phyloP scores from a whole-genome alignment of 2,113 vertebrate species.

The Mixornis gularis region DNA sequence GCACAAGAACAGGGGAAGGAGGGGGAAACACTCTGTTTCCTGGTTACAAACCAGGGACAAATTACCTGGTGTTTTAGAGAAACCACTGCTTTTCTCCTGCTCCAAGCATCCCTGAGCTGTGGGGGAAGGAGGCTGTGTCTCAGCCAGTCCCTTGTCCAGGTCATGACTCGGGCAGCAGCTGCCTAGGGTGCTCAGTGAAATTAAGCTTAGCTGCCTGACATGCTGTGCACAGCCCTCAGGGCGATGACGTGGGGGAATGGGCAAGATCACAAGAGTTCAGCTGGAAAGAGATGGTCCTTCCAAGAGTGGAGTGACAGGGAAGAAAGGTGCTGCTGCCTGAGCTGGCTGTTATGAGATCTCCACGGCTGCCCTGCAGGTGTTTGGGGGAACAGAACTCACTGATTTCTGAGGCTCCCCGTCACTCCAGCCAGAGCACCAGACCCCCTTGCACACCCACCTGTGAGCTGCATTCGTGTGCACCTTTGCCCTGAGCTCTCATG shows the following conservation, averaged over 20 bases:
- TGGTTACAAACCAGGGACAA: not conserved
- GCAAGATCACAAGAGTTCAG: not conserved
- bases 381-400: not conserved
- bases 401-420: not conserved
- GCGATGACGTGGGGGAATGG: not conserved
- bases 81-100: not conserved
- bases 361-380: not conserved
- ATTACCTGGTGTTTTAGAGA: not conserved
- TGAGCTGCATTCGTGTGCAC: not conserved
- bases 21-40: not conserved
- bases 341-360: not conserved
- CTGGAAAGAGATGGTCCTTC: not conserved
- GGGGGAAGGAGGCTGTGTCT: not conserved
- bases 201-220: not conserved
- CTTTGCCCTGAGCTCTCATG: not conserved
- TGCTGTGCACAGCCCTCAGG: not conserved
- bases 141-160: not conserved
- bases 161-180: not conserved
- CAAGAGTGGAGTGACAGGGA: not conserved
- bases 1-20: not conserved
- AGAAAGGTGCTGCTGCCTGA: not conserved
- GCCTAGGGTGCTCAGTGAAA: not conserved
- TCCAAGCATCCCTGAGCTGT: not conserved
- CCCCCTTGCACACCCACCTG: not conserved
- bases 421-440: not conserved